Evolutionary conservation across 2,113 vertebrate genomes (phyloP).

Genomic region (Xenopus laevis): DNA sequence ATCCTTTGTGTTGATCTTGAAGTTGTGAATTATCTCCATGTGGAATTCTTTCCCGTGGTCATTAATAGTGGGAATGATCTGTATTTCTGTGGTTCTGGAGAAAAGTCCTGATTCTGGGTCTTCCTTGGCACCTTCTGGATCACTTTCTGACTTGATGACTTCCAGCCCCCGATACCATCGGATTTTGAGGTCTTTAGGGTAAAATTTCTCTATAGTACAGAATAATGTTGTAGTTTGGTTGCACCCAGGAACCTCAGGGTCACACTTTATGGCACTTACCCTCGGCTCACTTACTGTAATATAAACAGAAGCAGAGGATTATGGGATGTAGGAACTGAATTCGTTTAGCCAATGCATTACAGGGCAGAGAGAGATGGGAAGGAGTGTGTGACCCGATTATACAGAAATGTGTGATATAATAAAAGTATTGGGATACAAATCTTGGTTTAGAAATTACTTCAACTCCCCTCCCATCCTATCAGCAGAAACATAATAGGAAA

Average conservation of each 20-base stretch:
- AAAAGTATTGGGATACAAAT: too few species aligned
- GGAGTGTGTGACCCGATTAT: too few species aligned
- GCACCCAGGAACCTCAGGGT: constrained; percentile 13
- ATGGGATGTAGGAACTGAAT: too few species aligned
- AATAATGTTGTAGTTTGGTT: constrained; percentile 20
- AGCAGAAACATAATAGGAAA: too few species aligned
- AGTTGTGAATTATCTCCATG: constrained; percentile 13
- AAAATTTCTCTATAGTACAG: constrained; percentile 14
- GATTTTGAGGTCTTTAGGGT: not conserved
- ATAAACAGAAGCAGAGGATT: not conserved
- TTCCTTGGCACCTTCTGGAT: not conserved
- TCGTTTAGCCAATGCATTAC: too few species aligned
- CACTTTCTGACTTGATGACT: not conserved
- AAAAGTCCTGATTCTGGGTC: constrained; percentile 15
- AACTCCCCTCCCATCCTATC: too few species aligned
- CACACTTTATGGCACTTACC: constrained; percentile 23
- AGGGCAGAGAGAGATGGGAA: too few species aligned
- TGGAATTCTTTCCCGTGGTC: not conserved
- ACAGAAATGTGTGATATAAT: too few species aligned
- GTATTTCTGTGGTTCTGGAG: not conserved
- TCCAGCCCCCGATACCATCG: constrained; percentile 28
- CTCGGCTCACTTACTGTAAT: constrained; percentile 28
- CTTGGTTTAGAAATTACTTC: too few species aligned
- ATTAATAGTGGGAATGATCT: constrained; percentile 5
- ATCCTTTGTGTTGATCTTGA: not conserved